A percentile compares a stretch with the other conserved stretches of the same genome.
Conservation (phyloP, 1,140 invertebrate species). For the Protaetia brevitarsis region DNA sequence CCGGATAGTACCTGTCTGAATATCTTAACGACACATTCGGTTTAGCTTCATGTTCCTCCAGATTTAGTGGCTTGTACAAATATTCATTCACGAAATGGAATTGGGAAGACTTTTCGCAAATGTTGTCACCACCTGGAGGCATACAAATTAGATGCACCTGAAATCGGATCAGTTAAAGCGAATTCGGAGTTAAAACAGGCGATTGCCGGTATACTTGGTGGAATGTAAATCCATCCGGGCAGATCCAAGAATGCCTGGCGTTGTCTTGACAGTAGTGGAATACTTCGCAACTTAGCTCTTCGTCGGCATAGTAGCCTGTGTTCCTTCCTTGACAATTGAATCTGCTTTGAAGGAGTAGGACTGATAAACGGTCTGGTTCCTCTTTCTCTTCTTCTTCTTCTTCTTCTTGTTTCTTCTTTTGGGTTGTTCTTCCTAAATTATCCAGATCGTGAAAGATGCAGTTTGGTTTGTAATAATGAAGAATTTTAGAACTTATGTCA, state of each 20-base stretch:
- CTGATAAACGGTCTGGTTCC: constrained; percentile 77
- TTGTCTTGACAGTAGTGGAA: constrained; percentile 93
- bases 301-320: constrained; percentile 89
- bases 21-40: constrained; percentile 81
- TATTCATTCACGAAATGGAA: constrained; percentile 93
- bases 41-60: constrained; percentile 73
- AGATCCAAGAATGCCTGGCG: constrained; percentile 89
- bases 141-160: constrained; percentile 90
- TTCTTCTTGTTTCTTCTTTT: constrained; percentile 48
- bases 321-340: constrained; percentile 77
- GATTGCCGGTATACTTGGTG: constrained; percentile 65
- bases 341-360: constrained; percentile 77
- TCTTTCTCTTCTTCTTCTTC: constrained; percentile 75
- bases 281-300: constrained; percentile 83
- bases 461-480: not conserved
- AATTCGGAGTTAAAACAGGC: not conserved
- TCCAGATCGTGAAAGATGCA: not conserved
- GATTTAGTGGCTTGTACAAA: constrained; percentile 82
- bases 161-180: constrained; percentile 26
- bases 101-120: constrained; percentile 82
- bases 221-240: constrained; percentile 88
- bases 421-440: constrained; percentile 23
- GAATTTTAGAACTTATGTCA: not conserved
- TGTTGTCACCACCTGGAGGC: constrained; percentile 84
- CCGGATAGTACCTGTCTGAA: constrained; percentile 79